phyloP scores from a whole-genome alignment of 2,888 invertebrate species.

The Agelastica alni region DNA sequence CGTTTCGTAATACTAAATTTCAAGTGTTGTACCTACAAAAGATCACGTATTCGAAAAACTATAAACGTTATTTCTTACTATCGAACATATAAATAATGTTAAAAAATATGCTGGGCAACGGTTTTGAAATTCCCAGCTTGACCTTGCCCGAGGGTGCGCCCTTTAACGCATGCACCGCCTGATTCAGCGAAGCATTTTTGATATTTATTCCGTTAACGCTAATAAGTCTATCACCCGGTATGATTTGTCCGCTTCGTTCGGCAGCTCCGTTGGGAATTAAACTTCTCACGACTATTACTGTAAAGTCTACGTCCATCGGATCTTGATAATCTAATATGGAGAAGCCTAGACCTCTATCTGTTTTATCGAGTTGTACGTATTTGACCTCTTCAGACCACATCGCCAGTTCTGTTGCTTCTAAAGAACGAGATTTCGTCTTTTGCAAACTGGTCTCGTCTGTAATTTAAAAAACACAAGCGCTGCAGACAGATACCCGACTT shows the following conservation, averaged over 20 bases:
- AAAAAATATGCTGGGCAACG: conserved; percentile 60
- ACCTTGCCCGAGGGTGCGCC: conserved; percentile 90
- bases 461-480: conserved; percentile 49
- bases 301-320: conserved; percentile 91
- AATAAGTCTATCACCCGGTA: conserved; percentile 87
- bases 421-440: conserved; percentile 79
- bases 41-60: neutral
- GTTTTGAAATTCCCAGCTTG: conserved; percentile 88
- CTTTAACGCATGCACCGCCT: conserved; percentile 94
- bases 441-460: conserved; percentile 69
- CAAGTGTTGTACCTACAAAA: conserved; percentile 2
- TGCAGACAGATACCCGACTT: neutral
- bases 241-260: conserved; percentile 84
- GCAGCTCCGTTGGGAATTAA: conserved; percentile 97
- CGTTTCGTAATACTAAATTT: no score
- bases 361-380: conserved; percentile 88
- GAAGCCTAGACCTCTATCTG: conserved; percentile 96
- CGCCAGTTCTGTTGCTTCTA: conserved; percentile 94
- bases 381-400: conserved; percentile 97
- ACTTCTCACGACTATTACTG: conserved; percentile 93
- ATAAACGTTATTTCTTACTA: conserved; percentile 4
- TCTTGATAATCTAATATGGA: conserved; percentile 98
- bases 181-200: conserved; percentile 90
- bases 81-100: conserved; percentile 8
- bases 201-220: conserved; percentile 90